Base-by-base conservation (phyloP, 2,113 vertebrate genomes). In the Rhodinocichla rosea region DNA sequence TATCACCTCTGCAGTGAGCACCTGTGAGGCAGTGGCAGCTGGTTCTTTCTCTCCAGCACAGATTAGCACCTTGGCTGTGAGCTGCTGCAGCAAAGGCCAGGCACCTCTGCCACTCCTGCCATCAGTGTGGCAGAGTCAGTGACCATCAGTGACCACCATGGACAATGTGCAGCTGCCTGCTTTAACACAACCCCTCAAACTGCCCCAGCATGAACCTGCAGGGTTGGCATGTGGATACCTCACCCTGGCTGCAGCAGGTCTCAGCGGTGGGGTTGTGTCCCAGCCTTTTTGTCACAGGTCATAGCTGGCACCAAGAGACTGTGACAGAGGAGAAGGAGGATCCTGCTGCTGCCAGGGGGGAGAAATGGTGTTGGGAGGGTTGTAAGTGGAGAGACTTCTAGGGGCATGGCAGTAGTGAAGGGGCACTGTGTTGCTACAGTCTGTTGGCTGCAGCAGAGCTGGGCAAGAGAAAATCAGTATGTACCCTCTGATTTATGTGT, bases 51-150 rank as follows among this genome's bases (percentile, higher is more conserved):
- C 55, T 78, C 40, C 1, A 9, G 80, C 77, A 44, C n/a, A 47
- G 47, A 14, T 71, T 6, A 82, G 14, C 80, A 45, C 45, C 76
- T 77, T 63, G 47, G 39, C 42, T 73, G 21, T 69, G 55, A 92
- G 71, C 7, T 50, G 64, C 26, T 69, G 50, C 44, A 63, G 83
- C 55, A 55, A n/a, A 83, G 50, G 37, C 19, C 40, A 76, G 59
- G n/a, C 6, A 44, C 20, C 20, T 53, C n/a, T 44, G 74, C 28
- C 75, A 28, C 40, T 32, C 24, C 56, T 85, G 57, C 35, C 18
- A 27, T 35, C 3, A 1, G 17, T 1, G 1, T 1, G 11, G 22
- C 69, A 63, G 44, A 62, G 45, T 30, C 20, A 9, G 67, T 52
- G 35, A 32, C 24, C 0, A 1, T 23, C 69, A 47, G 56, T 23